A percentile compares a stretch with the other conserved stretches of the same genome.
Conservation (phyloP, 2,797 vertebrate species). For the Heteromormyrus szaboi region DNA sequence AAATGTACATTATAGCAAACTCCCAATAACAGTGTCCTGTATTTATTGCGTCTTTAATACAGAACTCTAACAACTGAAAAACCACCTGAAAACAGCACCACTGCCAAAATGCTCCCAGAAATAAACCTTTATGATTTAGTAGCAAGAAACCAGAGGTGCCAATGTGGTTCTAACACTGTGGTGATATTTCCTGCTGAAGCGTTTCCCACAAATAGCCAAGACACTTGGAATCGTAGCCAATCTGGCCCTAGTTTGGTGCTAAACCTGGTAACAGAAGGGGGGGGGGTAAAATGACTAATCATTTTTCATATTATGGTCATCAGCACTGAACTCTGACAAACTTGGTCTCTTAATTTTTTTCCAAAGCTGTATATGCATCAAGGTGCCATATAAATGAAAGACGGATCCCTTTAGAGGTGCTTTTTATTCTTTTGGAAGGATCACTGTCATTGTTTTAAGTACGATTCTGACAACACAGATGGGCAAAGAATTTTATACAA, state of each 20-base stretch:
- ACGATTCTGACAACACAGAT: neutral
- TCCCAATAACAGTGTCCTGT: neutral
- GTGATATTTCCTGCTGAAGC: neutral
- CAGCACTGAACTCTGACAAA: neutral
- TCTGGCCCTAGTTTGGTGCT: neutral
- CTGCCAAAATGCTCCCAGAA: neutral
- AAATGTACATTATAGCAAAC: neutral
- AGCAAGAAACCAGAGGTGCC: neutral
- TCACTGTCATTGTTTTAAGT: neutral
- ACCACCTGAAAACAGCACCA: neutral
- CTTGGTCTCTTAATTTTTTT: neutral
- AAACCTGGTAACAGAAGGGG: neutral
- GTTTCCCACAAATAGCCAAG: neutral
- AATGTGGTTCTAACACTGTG: neutral
- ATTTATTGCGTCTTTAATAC: neutral
- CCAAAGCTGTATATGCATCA: neutral
- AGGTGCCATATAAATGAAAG: neutral
- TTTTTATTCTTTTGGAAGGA: neutral
- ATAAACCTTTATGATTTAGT: neutral
- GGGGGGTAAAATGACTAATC: neutral
- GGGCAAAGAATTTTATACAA: neutral
- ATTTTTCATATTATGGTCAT: neutral
- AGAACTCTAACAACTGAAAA: neutral
- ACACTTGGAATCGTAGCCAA: neutral
- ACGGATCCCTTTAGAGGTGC: neutral